A percentile compares a stretch with the other conserved stretches of the same genome.
Conservation (phyloP, 2,888 invertebrate genomes). For the Augiades crinisus region DNA sequence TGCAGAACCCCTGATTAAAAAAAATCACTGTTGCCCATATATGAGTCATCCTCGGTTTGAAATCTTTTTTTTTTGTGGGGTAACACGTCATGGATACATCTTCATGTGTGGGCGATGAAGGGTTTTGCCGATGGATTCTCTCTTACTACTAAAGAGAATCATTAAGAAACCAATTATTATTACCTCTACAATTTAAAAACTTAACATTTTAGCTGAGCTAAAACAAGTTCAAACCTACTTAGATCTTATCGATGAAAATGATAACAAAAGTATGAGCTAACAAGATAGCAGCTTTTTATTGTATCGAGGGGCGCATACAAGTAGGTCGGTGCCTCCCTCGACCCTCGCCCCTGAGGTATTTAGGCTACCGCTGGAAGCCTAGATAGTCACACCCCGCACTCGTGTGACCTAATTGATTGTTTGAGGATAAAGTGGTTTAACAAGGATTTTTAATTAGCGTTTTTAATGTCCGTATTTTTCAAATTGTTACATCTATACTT, state of each 20-base stretch:
- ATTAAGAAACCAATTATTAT: too few species aligned
- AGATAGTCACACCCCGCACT: conserved; percentile 1
- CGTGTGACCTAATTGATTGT: conserved; percentile 14
- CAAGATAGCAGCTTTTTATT: conserved; percentile 8
- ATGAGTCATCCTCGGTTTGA: too few species aligned
- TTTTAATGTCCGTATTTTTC: background rate
- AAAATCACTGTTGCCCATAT: too few species aligned
- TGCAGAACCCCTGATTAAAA: too few species aligned
- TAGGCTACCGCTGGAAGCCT: conserved; percentile 10
- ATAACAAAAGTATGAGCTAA: background rate
- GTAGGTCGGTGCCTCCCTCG: conserved; percentile 4
- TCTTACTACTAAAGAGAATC: too few species aligned
- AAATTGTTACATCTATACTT: too few species aligned
- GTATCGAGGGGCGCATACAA: conserved; percentile 12
- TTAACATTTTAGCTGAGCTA: background rate
- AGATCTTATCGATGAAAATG: background rate
- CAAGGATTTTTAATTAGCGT: background rate
- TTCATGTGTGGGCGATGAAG: too few species aligned
- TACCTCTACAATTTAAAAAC: background rate
- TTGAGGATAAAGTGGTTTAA: background rate
- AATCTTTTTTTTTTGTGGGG: too few species aligned
- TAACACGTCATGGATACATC: too few species aligned
- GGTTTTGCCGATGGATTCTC: too few species aligned
- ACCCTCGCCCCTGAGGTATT: conserved; percentile 6
- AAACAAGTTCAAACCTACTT: background rate